Conservation (phyloP, 2,888 invertebrate species). For the Dusona sp. region DNA sequence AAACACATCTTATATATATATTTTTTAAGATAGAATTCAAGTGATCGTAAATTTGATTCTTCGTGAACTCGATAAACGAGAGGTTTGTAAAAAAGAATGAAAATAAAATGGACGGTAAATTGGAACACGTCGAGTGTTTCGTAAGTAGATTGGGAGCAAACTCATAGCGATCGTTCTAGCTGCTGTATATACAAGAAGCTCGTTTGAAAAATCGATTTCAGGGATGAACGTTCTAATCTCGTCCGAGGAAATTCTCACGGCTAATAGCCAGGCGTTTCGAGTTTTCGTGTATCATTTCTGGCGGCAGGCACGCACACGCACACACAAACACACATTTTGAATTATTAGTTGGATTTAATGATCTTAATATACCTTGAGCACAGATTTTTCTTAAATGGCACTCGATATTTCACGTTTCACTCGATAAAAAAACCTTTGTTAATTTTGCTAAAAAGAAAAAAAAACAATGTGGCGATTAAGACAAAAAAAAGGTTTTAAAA, state of each 20-base stretch:
- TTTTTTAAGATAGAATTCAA: not conserved
- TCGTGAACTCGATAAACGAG: constrained; percentile 17
- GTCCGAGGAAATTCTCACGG: constrained; percentile 64
- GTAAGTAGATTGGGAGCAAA: constrained; percentile 59
- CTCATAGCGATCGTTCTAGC: constrained; percentile 50
- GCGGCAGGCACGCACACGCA: constrained; percentile 64
- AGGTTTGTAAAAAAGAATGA: constrained; percentile 23
- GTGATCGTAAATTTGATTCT: constrained; percentile 9
- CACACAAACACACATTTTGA: constrained; percentile 31
- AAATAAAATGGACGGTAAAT: constrained; percentile 54
- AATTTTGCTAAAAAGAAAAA: constrained; percentile 14
- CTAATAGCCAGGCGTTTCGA: constrained; percentile 52
- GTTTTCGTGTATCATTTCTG: constrained; percentile 57
- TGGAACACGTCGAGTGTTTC: constrained; percentile 59
- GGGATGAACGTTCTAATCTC: constrained; percentile 66
- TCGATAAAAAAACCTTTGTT: constrained; percentile 26
- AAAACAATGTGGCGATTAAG: not conserved
- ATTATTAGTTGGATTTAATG: constrained; percentile 50
- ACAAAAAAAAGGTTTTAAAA: not conserved
- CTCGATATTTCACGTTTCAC: constrained; percentile 31
- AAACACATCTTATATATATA: not conserved
- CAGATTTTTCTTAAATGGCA: constrained; percentile 17
- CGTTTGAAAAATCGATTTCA: constrained; percentile 63
- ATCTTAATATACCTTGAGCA: constrained; percentile 27
- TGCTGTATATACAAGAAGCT: constrained; percentile 31